Conservation (phyloP, 2,888 invertebrate species). For the Parnassius apollo region DNA sequence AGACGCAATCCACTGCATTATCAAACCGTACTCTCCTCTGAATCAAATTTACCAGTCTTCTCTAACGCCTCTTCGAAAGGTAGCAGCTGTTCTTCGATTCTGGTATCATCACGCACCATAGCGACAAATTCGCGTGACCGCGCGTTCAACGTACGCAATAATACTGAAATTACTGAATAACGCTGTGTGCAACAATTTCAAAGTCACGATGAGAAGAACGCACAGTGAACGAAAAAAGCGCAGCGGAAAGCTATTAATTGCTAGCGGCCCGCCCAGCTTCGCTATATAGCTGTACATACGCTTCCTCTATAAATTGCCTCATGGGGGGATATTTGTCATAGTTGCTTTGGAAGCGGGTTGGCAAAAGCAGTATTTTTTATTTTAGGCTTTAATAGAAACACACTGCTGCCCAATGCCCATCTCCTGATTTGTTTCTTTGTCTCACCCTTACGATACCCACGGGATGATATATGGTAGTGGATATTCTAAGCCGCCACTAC, state of each 20-base stretch:
- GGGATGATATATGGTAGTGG: too few relatives aligned
- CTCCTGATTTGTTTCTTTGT: too few relatives aligned
- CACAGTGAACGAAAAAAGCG: slow-evolving; percentile 37
- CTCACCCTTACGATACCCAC: too few relatives aligned
- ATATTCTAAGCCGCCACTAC: too few relatives aligned
- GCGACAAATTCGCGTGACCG: slow-evolving; percentile 33
- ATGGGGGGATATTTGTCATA: too few relatives aligned
- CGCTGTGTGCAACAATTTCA: slow-evolving; percentile 53
- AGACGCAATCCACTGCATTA: not conserved
- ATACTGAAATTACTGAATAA: slow-evolving; percentile 59
- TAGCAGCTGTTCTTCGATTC: slow-evolving; percentile 38
- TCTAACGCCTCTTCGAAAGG: slow-evolving; percentile 64
- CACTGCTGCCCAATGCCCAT: too few relatives aligned
- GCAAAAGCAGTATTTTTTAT: too few relatives aligned
- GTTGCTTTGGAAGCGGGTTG: too few relatives aligned
- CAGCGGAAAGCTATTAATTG: not conserved
- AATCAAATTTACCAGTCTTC: slow-evolving; percentile 50
- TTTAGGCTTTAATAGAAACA: too few relatives aligned
- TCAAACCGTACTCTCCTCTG: not conserved
- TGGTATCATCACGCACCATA: slow-evolving; percentile 29
- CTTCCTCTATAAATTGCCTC: too few relatives aligned
- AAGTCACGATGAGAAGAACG: slow-evolving; percentile 46
- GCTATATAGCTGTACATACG: too few relatives aligned
- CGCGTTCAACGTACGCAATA: slow-evolving; percentile 34
- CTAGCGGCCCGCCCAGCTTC: too few relatives aligned